Evolutionary conservation across 64 coral and sea anemone species (phyloP).

Genomic region (Actinia equina): DNA sequence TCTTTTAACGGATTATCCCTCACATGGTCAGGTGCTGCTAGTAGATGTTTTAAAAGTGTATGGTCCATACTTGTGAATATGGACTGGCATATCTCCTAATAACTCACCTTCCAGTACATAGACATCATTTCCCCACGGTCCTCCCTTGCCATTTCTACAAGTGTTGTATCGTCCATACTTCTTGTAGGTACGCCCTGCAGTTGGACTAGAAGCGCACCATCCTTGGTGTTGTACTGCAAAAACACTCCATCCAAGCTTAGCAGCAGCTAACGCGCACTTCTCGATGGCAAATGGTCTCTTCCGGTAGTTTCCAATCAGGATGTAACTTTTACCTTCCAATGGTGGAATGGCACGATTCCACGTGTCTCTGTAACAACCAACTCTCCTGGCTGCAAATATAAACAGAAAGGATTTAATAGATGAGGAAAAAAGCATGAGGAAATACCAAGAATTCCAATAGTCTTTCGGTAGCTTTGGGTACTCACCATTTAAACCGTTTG

Average conservation of each 20-base stretch:
- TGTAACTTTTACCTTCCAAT: conserved; percentile 26
- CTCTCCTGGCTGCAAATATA: not conserved
- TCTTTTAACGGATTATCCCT: no score
- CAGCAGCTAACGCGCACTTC: conserved; percentile 38
- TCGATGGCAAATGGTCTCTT: conserved; percentile 9
- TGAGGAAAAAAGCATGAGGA: no score
- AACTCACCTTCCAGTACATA: conserved; percentile 28
- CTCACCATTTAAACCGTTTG: not conserved
- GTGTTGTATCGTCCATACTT: conserved; percentile 50
- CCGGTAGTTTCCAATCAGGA: conserved; percentile 32
- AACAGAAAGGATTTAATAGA: not conserved
- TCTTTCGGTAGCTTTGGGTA: not conserved
- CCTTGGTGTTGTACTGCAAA: conserved; percentile 57
- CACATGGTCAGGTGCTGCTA: no score
- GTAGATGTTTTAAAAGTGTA: no score
- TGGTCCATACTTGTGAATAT: no score
- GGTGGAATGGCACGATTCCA: conserved; percentile 15
- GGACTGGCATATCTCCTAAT: not conserved
- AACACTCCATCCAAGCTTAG: not conserved
- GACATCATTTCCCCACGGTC: conserved; percentile 58
- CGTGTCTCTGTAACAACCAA: conserved; percentile 54
- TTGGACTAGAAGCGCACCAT: conserved; percentile 29
- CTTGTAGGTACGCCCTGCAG: conserved; percentile 7
- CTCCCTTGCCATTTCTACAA: conserved; percentile 40
- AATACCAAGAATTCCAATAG: no score